Base-by-base conservation (phyloP, 1,140 invertebrate species). In the Lucilia sericata region DNA sequence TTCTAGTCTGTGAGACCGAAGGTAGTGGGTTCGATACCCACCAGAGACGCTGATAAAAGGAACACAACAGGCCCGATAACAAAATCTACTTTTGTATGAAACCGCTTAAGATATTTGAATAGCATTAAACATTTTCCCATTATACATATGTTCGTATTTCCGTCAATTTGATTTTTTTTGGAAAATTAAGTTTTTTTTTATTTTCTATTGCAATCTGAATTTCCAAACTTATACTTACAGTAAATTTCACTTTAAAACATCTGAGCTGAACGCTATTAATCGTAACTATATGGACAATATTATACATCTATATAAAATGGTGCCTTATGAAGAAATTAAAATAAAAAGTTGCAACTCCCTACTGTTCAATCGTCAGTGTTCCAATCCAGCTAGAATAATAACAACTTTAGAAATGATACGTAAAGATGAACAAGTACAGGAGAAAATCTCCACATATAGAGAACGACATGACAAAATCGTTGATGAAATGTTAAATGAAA, bases 251-350 rank as follows among this genome's bases (percentile, higher is more conserved):
- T 86, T 94, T 21, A 91, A 93, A 86, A 90, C 94, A 17, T 93
- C 93, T 1, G 94, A 95, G 86, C 93, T 95, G 81, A 94, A 93
- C 21, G 94, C 94, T 0, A 88, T 96, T 13, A 95, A 96, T 90
- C 93, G 93, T 83, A 92, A 90, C 30, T 96, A 95, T 86, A 86
- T 94, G 70, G 95, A 96, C 85, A 87, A 94, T 17, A 89, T 96
- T 14, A 94, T 94, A 2, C 91, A 93, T 8, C 89, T 96, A 21
- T 96, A 95, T 88, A 92, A 92, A 82, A 93, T 95, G 85, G 90
- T 90, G 14, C 84, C 87, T 7, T 88, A 88, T 65, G 83, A 87
- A 7, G 86, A 88, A 17, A 76, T 80, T 0, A 74, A 84, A 21
- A 85, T 84, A 7, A 90, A 88, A 78, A 86, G 86, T 19, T 90